Evolutionary conservation across 1,140 invertebrate genomes (phyloP).

Genomic region (Microplitis demolitor): DNA sequence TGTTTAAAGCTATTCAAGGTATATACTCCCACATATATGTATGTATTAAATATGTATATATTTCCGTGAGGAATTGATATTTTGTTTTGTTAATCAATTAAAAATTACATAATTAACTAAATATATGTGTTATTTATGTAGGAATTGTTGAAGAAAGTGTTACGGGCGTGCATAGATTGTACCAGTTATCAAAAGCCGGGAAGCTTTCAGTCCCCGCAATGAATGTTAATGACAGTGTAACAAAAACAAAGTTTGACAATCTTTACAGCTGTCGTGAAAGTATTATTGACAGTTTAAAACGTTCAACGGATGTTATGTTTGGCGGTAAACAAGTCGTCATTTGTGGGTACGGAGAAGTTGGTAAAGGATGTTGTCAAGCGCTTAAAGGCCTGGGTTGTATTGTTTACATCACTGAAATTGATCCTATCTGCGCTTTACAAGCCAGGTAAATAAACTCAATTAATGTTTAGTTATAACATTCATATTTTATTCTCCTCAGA

Average conservation of each 20-base stretch:
- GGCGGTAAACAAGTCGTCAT: slow-evolving; percentile 96
- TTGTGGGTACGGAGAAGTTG: slow-evolving; percentile 97
- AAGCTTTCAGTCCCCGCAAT: slow-evolving; percentile 97
- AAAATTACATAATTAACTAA: no score
- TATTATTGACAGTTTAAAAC: slow-evolving; percentile 88
- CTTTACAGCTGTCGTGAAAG: slow-evolving; percentile 90
- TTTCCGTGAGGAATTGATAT: no score
- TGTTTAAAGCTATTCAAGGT: slow-evolving; percentile 96
- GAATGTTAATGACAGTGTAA: slow-evolving; percentile 99
- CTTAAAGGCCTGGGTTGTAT: slow-evolving; percentile 93
- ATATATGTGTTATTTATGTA: slow-evolving; percentile 41
- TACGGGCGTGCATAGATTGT: slow-evolving; percentile 94
- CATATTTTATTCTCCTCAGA: no score
- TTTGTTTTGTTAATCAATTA: no score
- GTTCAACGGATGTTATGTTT: slow-evolving; percentile 97
- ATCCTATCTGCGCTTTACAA: slow-evolving; percentile 97
- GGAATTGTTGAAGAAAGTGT: slow-evolving; percentile 98
- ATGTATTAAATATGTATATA: not conserved
- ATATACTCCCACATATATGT: not conserved
- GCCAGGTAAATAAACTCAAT: slow-evolving; percentile 71
- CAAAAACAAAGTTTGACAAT: slow-evolving; percentile 99
- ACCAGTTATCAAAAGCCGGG: slow-evolving; percentile 93
- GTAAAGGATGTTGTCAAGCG: slow-evolving; percentile 95
- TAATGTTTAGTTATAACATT: no score
- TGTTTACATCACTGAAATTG: slow-evolving; percentile 96